These are phyloP conservation scores for Pseudoatta argentina DNA, from an alignment of 1,140 invertebrate species.

Conservation along the genomic window DNA sequence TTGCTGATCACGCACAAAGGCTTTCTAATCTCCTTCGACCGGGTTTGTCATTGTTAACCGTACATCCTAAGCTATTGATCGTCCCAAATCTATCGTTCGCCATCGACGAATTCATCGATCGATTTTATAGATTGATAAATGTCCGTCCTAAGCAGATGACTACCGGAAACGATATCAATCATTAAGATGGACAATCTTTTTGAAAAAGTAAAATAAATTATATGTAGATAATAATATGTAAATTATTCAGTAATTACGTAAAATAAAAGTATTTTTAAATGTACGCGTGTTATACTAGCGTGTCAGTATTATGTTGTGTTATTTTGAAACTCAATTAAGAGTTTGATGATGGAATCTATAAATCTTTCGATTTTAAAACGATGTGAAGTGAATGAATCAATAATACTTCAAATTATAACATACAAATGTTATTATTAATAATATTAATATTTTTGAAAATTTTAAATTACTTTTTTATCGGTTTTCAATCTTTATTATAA, in stretches of 20 bases:
- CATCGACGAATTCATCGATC: constrained; percentile 33
- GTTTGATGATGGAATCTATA: neutral
- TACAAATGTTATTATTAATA: neutral
- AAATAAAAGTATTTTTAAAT: neutral
- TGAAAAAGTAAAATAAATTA: neutral
- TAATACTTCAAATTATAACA: neutral
- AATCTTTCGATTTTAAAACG: neutral
- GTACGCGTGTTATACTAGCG: neutral
- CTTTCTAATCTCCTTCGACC: constrained; percentile 48
- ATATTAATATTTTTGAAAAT: neutral
- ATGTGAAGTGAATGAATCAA: neutral
- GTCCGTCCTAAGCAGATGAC: constrained; percentile 23
- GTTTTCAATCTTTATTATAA: neutral
- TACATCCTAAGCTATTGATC: constrained; percentile 44
- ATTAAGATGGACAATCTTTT: constrained; percentile 1
- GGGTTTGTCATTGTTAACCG: constrained; percentile 57
- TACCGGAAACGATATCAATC: constrained; percentile 30
- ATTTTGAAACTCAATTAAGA: neutral
- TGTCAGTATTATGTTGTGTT: neutral
- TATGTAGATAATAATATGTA: neutral
- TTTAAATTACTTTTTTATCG: neutral
- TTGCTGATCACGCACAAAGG: constrained; percentile 48
- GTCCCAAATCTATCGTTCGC: constrained; percentile 41
- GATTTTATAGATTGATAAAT: constrained; percentile 56
- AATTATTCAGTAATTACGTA: neutral